These are phyloP conservation scores for Hemitrygon akajei DNA, from an alignment of 2,797 vertebrate genomes.

Conservation along the genomic window DNA sequence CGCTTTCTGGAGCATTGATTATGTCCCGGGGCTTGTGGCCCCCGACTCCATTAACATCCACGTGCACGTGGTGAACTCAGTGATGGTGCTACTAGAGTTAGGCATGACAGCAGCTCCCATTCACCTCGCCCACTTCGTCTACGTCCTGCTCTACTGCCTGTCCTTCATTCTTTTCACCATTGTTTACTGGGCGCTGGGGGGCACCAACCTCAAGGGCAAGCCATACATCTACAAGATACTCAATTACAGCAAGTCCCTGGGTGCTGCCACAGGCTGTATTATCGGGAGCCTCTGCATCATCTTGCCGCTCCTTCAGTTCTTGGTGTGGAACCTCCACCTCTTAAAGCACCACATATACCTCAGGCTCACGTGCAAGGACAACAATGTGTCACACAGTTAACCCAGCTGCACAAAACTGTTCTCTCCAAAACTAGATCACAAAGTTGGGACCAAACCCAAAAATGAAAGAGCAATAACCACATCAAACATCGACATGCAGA, in stretches of 20 bases:
- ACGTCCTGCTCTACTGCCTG: slow-evolving; percentile 33
- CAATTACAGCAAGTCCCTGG: slow-evolving; percentile 42
- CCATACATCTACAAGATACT: slow-evolving; percentile 43
- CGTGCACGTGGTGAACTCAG: slow-evolving; percentile 42
- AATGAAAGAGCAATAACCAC: not conserved
- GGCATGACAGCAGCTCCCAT: slow-evolving; percentile 42
- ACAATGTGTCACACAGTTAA: not conserved
- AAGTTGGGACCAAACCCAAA: not conserved
- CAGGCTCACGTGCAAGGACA: not conserved
- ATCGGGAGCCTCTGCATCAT: slow-evolving; percentile 40
- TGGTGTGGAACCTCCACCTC: slow-evolving; percentile 43
- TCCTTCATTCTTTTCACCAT: slow-evolving; percentile 41
- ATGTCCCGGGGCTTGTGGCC: slow-evolving; percentile 8
- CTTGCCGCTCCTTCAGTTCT: slow-evolving; percentile 42
- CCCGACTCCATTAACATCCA: slow-evolving; percentile 43
- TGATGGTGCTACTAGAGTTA: slow-evolving; percentile 42
- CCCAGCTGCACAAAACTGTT: not conserved
- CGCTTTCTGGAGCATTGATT: slow-evolving; percentile 43
- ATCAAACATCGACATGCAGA: not conserved
- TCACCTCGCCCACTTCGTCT: slow-evolving; percentile 42
- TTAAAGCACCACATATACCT: slow-evolving; percentile 38
- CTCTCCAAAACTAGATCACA: not conserved
- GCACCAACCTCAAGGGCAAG: slow-evolving; percentile 39
- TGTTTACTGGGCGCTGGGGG: slow-evolving; percentile 42
- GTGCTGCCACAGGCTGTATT: slow-evolving; percentile 36